phyloP scores from a whole-genome alignment of 2,888 invertebrate species.

The Dasypogon diadema region DNA sequence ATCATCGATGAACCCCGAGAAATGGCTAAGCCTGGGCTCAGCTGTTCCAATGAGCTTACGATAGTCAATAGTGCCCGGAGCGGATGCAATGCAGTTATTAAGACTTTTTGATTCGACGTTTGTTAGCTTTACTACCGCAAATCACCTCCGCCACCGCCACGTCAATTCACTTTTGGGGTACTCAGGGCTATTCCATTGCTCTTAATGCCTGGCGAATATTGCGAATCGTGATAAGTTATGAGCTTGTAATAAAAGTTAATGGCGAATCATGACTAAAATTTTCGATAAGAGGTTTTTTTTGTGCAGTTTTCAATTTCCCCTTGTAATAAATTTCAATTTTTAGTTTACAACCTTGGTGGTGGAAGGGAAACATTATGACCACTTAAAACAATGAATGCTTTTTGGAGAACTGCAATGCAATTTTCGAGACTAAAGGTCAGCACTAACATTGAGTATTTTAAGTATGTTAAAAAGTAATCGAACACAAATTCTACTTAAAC shows the following conservation, averaged over 20 bases:
- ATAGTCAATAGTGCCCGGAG: constrained; percentile 12
- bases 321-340: constrained; percentile 21
- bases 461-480: too few species aligned
- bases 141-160: too few species aligned
- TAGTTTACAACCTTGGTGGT: too few species aligned
- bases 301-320: constrained; percentile 26
- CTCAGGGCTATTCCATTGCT: neutral
- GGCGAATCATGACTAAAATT: constrained; percentile 32
- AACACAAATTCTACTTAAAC: too few species aligned
- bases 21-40: neutral
- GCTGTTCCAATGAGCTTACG: neutral
- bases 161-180: neutral
- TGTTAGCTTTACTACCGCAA: neutral
- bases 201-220: neutral
- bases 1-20: constrained; percentile 2
- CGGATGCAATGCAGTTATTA: constrained; percentile 23
- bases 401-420: too few species aligned
- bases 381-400: too few species aligned
- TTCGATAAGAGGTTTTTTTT: constrained; percentile 21
- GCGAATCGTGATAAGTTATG: constrained; percentile 2
- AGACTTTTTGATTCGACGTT: too few species aligned
- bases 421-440: too few species aligned
- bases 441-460: too few species aligned
- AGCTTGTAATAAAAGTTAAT: neutral
- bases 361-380: too few species aligned